Conservation (phyloP, 2,113 vertebrate species). For the Notothenia rossii region DNA sequence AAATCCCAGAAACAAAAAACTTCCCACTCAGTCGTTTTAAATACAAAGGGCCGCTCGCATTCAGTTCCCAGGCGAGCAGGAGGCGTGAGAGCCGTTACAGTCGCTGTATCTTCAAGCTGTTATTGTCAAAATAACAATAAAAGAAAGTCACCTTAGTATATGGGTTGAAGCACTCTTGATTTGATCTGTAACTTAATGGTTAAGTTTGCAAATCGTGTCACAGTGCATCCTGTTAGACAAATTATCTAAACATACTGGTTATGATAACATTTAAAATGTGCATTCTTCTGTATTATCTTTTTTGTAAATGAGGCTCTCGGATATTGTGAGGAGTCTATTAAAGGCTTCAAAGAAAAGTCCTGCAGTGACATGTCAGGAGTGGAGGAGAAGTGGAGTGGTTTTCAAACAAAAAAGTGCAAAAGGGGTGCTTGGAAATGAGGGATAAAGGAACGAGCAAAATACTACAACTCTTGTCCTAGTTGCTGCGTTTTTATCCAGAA, state of each 20-base stretch:
- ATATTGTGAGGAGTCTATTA: slow-evolving; percentile 29
- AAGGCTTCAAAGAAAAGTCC: slow-evolving; percentile 26
- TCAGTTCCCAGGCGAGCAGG: slow-evolving; percentile 34
- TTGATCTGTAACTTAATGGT: neutral
- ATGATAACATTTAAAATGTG: slow-evolving; percentile 7
- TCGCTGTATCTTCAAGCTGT: slow-evolving; percentile 11
- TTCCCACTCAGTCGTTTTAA: slow-evolving; percentile 36
- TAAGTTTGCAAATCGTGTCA: neutral
- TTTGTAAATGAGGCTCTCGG: slow-evolving; percentile 41
- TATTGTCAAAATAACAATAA: slow-evolving; percentile 54
- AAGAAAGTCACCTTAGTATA: neutral
- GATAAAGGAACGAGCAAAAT: neutral
- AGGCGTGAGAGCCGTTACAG: slow-evolving; percentile 29
- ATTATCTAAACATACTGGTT: slow-evolving; percentile 12
- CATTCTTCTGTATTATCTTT: neutral
- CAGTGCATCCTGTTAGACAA: neutral
- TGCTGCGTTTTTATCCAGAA: neutral
- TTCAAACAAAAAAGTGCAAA: slow-evolving; percentile 65
- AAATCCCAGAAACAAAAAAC: slow-evolving; percentile 40
- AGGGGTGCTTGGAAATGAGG: slow-evolving; percentile 34
- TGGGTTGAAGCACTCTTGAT: neutral
- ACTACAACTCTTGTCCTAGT: neutral
- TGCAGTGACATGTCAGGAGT: slow-evolving; percentile 53
- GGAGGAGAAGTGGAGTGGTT: slow-evolving; percentile 53
- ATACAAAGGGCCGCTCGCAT: slow-evolving; percentile 61